phyloP scores from a whole-genome alignment of 1,140 invertebrate genomes.

The Calephelis virginiensis region DNA sequence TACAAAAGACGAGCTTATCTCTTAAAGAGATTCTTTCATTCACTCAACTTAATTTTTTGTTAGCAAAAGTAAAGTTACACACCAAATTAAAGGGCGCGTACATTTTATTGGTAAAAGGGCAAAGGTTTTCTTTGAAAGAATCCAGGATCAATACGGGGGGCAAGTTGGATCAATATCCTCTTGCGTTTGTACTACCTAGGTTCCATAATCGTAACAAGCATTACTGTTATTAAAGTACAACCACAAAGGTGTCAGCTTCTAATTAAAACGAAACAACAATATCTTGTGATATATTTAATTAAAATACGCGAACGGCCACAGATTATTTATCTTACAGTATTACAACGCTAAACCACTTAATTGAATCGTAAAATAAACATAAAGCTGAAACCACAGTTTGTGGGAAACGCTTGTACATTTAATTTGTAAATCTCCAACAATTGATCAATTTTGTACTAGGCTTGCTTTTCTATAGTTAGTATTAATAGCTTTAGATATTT shows the following conservation, averaged over 20 bases:
- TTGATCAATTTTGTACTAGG: constrained; percentile 6
- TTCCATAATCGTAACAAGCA: no score
- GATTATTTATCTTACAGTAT: constrained; percentile 1
- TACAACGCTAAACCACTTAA: background rate
- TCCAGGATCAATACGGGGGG: no score
- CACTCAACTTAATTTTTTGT: no score
- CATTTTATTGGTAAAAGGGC: no score
- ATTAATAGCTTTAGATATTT: background rate
- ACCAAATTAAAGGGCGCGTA: no score
- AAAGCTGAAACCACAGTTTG: background rate
- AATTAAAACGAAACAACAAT: background rate
- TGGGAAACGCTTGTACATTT: background rate
- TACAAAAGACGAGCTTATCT: no score
- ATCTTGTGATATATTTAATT: background rate
- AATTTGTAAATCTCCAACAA: background rate
- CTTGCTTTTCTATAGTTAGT: background rate
- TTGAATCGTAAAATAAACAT: constrained; percentile 2
- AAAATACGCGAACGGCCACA: constrained; percentile 2
- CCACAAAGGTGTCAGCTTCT: background rate
- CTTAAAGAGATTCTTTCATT: no score
- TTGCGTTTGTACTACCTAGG: no score
- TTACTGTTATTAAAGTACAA: no score
- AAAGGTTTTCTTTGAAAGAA: no score
- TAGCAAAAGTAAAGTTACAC: no score
- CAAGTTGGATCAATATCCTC: no score